Evolutionary conservation across 2,797 vertebrate genomes (phyloP).

Genomic region (Sciurus carolinensis): DNA sequence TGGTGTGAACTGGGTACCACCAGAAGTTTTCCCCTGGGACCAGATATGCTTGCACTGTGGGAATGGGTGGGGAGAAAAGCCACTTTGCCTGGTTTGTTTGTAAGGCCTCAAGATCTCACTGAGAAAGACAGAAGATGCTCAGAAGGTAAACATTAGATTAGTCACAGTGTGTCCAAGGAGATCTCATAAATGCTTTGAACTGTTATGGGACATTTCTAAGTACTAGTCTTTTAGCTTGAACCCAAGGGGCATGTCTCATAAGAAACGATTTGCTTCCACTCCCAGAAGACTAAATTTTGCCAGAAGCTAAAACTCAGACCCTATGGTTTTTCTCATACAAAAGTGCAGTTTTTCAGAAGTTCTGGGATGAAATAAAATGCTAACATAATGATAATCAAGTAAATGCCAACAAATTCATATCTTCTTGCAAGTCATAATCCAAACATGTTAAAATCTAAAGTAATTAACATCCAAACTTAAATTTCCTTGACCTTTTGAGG

Average conservation of each 20-base stretch:
- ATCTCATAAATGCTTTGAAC: not conserved
- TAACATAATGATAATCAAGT: not conserved
- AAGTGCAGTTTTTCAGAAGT: not conserved
- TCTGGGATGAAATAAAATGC: constrained; percentile 11
- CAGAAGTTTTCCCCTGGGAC: constrained; percentile 56
- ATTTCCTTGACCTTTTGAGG: constrained; percentile 46
- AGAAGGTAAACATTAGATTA: not conserved
- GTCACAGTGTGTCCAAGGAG: constrained; percentile 9
- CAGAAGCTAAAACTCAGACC: constrained; percentile 27
- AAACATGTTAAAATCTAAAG: constrained; percentile 45
- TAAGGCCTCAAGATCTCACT: constrained; percentile 55
- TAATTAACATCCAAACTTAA: constrained; percentile 51
- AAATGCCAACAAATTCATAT: constrained; percentile 23
- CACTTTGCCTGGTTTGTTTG: not conserved
- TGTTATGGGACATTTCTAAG: not conserved
- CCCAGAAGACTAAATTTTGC: not conserved
- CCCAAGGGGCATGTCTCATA: not conserved
- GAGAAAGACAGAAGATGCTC: constrained; percentile 55
- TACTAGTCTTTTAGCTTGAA: not conserved
- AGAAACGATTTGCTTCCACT: not conserved
- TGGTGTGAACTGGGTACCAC: constrained; percentile 4
- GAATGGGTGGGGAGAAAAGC: constrained; percentile 71
- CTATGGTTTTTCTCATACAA: not conserved
- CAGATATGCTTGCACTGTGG: constrained; percentile 30
- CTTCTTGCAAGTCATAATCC: not conserved